Base-by-base conservation (phyloP, 2,797 vertebrate species). In the Nasua narica region DNA sequence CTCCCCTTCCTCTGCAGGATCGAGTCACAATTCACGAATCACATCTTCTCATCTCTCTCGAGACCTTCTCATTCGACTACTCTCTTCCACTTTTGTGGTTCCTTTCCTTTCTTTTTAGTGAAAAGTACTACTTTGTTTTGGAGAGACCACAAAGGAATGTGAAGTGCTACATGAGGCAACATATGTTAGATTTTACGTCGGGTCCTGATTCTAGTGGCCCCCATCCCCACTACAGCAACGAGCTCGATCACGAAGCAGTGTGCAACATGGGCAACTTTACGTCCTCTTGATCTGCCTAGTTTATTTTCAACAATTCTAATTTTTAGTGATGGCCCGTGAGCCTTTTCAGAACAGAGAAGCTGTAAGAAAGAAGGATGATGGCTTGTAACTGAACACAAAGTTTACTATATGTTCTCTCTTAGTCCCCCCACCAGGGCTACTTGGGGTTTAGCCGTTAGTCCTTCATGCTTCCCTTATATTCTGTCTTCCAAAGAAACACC, bases 81-180 rank as follows among this genome's bases (percentile, higher is more conserved):
- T 2, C 50, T 5, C 12, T 74, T 18, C 18, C n/a, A 29, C 18
- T 52, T 21, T 65, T 60, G 7, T 29, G 6, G 0, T 15, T n/a
- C 19, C 27, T 10, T 5, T 14, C 19, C 10, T 27, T 35, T 54
- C 8, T 70, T 37, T 69, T 32, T 23, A 25, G 11, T 48, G 54
- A 32, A n/a, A 16, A 3, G 11, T 4, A 4, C 0, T 67, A 21
- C 52, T 79, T 18, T 21, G 70, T 29, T 29, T 74, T 2, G 1
- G 86, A 70, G 58, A 32, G n/a, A 9, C 0, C 16, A 11, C 27
- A 7, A 14, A 7, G 0, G 5, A 0, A 7, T 48, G 15, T 0
- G 0, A 5, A 5, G 4, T 8, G 7, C 3, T 9, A 3, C 32
- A 32, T 1, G 0, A 0, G 7, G 84, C 15, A 9, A 27, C 2